Evolutionary conservation across 2,888 invertebrate genomes (phyloP).

Genomic region (Acleris literana): DNA sequence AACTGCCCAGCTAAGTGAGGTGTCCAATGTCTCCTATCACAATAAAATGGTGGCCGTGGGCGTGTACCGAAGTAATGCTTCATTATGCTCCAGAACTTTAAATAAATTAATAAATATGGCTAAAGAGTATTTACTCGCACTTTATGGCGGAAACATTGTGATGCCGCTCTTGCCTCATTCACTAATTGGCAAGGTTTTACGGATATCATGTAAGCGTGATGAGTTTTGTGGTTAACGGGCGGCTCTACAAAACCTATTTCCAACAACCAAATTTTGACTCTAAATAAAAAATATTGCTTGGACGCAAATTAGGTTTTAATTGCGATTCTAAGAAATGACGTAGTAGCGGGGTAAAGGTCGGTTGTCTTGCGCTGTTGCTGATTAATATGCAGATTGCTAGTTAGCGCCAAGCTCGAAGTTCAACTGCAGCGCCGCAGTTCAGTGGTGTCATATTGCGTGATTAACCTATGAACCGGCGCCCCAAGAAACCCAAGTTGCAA

Average conservation of each 20-base stretch:
- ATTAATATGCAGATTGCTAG: conserved; percentile 39
- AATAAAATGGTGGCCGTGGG: conserved; percentile 60
- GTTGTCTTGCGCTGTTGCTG: conserved; percentile 24
- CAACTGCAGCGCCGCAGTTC: conserved; percentile 38
- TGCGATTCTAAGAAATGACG: conserved; percentile 8
- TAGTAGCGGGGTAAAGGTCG: conserved; percentile 27
- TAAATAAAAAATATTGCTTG: conserved; percentile 1
- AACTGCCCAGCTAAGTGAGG: conserved; percentile 49
- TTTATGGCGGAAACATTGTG: conserved; percentile 49
- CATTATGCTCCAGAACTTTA: conserved; percentile 72
- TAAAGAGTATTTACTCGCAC: conserved; percentile 60
- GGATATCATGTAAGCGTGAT: conserved; percentile 1
- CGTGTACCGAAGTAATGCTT: conserved; percentile 64
- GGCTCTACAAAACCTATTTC: not conserved
- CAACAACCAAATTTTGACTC: not conserved
- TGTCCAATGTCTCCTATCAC: conserved; percentile 57
- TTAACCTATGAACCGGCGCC: conserved; percentile 22
- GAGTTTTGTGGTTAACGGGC: not conserved
- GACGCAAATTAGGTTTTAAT: not conserved
- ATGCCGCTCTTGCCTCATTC: conserved; percentile 45
- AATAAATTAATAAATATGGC: conserved; percentile 68
- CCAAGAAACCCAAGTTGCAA: conserved; percentile 12
- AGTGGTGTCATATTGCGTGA: conserved; percentile 34
- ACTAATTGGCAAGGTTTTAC: conserved; percentile 10
- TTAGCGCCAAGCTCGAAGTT: conserved; percentile 43